Evolutionary conservation across 2,888 invertebrate genomes (phyloP).

Genomic region (Prosopocoilus inquinatus): DNA sequence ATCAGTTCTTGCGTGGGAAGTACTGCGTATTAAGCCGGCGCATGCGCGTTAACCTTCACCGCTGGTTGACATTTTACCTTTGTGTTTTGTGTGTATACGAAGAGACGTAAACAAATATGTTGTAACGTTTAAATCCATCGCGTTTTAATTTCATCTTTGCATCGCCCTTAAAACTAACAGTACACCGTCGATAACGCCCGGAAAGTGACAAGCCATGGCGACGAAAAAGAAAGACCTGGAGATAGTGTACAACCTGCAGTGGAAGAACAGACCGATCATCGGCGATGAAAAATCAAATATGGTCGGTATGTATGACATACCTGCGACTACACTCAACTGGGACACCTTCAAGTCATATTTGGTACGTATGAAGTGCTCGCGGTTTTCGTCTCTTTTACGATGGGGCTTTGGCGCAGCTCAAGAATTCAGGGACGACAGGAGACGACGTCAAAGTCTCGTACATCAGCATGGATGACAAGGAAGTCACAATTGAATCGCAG

Average conservation of each 20-base stretch:
- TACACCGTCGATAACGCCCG: no score
- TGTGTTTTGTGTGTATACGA: no score
- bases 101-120: neutral
- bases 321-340: slow-evolving; percentile 48
- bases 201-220: slow-evolving; percentile 24
- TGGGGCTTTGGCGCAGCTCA: slow-evolving; percentile 39
- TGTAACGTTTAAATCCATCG: neutral
- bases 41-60: no score
- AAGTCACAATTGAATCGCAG: slow-evolving; percentile 49
- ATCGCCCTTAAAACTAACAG: no score
- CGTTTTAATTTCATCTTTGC: no score
- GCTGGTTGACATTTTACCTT: no score
- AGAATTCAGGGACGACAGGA: slow-evolving; percentile 48
- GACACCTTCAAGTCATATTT: slow-evolving; percentile 51
- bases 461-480: slow-evolving; percentile 46
- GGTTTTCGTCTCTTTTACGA: neutral
- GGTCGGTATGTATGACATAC: slow-evolving; percentile 50
- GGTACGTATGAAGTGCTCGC: slow-evolving; percentile 36
- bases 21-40: no score
- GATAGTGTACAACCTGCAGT: slow-evolving; percentile 49
- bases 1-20: no score
- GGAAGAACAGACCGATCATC: slow-evolving; percentile 45
- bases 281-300: slow-evolving; percentile 45
- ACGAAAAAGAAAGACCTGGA: slow-evolving; percentile 41
- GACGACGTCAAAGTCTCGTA: slow-evolving; percentile 50